Conservation (phyloP, 2,797 vertebrate species). For the Oreochromis grahami region DNA sequence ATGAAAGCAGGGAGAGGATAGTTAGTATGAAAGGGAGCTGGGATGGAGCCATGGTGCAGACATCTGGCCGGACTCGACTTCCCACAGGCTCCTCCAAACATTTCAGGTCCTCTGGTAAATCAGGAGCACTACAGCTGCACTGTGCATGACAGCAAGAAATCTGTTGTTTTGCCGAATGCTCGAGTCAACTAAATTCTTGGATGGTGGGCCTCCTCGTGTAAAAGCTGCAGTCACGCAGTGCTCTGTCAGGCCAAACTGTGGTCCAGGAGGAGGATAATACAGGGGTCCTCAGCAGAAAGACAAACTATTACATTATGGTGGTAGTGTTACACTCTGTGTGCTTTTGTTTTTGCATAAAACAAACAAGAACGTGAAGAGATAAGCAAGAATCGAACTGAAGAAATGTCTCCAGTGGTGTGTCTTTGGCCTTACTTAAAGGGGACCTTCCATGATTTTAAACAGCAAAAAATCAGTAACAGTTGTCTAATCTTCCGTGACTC, state of each 20-base stretch:
- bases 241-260: slow-evolving; percentile 33
- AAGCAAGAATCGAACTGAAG: background rate
- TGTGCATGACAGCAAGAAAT: slow-evolving; percentile 55
- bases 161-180: slow-evolving; percentile 47
- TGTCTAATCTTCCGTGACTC: background rate
- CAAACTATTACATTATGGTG: background rate
- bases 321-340: background rate
- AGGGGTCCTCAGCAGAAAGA: background rate
- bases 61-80: slow-evolving; percentile 52
- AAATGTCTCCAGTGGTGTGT: background rate
- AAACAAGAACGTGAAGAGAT: background rate
- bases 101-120: slow-evolving; percentile 37
- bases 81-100: slow-evolving; percentile 42
- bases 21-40: slow-evolving; percentile 2
- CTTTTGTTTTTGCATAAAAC: background rate
- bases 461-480: background rate
- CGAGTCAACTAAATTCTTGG: slow-evolving; percentile 40
- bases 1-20: slow-evolving; percentile 5
- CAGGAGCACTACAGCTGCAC: slow-evolving; percentile 51
- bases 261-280: slow-evolving; percentile 5
- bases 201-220: slow-evolving; percentile 31
- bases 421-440: background rate
- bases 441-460: background rate
- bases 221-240: slow-evolving; percentile 52
- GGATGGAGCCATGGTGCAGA: slow-evolving; percentile 18